A percentile compares a stretch with the other conserved stretches of the same genome.
These are phyloP conservation scores for Dryoscopus gambensis DNA, from an alignment of 2,113 vertebrate species.

Conservation along the genomic window DNA sequence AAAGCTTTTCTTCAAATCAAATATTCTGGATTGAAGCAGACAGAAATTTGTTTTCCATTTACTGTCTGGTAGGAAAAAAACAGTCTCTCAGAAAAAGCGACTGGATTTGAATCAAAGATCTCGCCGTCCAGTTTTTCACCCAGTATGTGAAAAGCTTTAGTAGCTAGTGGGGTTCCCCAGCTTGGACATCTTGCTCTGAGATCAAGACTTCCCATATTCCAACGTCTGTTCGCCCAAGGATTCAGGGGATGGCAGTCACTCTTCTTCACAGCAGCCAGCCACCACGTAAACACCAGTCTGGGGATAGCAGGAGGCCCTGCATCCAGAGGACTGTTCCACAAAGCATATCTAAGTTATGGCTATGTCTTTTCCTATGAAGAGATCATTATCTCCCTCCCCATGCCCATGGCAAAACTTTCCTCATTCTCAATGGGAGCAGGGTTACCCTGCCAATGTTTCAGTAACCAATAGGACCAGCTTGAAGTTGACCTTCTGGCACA, in stretches of 20 bases:
- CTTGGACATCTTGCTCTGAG: neutral
- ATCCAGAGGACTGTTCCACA: neutral
- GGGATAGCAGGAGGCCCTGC: neutral
- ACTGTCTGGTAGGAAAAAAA: neutral
- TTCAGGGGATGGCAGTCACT: neutral
- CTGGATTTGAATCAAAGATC: neutral
- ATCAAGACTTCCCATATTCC: neutral
- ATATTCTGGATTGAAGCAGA: neutral
- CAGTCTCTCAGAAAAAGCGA: neutral
- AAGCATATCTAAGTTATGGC: neutral
- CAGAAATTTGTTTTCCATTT: neutral
- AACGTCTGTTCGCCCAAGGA: neutral
- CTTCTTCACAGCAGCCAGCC: neutral
- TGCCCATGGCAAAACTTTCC: neutral
- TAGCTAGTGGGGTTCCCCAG: neutral
- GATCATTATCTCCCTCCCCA: neutral
- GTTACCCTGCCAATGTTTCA: neutral
- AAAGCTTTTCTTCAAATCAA: neutral
- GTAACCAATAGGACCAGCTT: neutral
- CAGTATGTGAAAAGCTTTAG: neutral
- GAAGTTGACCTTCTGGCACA: conserved; percentile 56
- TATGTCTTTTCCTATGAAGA: neutral
- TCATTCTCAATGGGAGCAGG: neutral
- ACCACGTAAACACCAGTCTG: neutral
- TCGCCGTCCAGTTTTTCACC: neutral